Evolutionary conservation across 2,113 vertebrate genomes (phyloP), one percentile per base, ranked within the genome.

Genomic region (Carassius gibelio): DNA sequence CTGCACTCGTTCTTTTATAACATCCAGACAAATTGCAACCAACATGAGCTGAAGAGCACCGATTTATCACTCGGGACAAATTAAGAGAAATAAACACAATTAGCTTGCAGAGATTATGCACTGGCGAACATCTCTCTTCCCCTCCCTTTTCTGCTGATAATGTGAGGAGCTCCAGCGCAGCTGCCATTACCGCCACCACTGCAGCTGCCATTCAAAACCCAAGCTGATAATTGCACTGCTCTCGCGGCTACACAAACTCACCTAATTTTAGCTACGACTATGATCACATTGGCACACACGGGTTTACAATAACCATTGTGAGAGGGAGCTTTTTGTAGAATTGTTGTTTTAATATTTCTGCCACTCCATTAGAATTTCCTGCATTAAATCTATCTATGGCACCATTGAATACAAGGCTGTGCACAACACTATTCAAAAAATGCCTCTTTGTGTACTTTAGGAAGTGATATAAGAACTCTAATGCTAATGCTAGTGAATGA

Each of bases 21-120:
- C 86, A 86, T 82, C 52, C 86, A 89, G 89, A 90, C 89, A 92
- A 93, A 94, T 93, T 91, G 92, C 91, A 89, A 89, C 90, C 92
- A 76, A 75, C 89, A 90, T 91, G 75, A 75, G 86, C 87, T 87
- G 91, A 91, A 90, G 92, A 91, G 93, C 89, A 88, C 92, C 89
- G 91, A 94, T 94, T 94, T 93, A 93, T 92, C 91, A 93, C 92
- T 94, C 89, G 77, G 91, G 92, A 91, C 91, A 93, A 94, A 95
- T 94, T 93, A 94, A 94, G 93, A 94, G 89, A 88, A 94, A 94
- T 94, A 94, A 93, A 94, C 92, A 94, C 90, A 94, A 94, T 94
- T 94, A 94, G 88, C 86, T 84, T 84, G 75, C 76, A 90, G 91
- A 89, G 90, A 86, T 91, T 90, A 91, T 91, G 88, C 81, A 48